Conservation (phyloP, 2,113 vertebrate species). For the Leucopsar rothschildi region DNA sequence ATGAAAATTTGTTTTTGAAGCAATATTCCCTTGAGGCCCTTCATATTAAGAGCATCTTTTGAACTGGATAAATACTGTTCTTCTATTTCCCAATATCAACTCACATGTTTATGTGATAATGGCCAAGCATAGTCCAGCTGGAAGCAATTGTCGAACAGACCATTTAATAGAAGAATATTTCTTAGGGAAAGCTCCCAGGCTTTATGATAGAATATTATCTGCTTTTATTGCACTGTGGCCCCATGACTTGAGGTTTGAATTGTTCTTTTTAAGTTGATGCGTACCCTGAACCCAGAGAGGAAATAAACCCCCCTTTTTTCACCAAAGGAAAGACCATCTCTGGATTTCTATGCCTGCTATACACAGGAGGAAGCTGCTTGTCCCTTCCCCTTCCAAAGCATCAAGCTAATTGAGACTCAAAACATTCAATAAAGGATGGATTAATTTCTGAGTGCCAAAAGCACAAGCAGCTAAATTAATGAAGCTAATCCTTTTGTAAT, state of each 20-base stretch:
- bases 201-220: background rate
- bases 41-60: background rate
- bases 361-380: background rate
- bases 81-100: background rate
- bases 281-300: background rate
- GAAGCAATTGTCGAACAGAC: background rate
- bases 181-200: background rate
- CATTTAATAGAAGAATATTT: background rate
- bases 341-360: background rate
- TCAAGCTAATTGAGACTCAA: background rate
- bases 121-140: background rate
- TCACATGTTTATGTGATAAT: background rate
- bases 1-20: constrained; percentile 31
- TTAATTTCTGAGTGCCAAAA: constrained; percentile 7
- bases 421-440: background rate
- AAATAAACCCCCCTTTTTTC: background rate
- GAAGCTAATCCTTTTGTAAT: background rate
- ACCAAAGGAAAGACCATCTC: background rate
- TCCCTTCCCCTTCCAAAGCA: background rate
- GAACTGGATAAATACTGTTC: background rate
- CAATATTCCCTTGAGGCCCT: background rate
- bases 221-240: background rate
- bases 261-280: background rate
- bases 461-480: background rate
- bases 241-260: background rate